A percentile compares a stretch with the other conserved stretches of the same genome.
Evolutionary conservation across 2,797 vertebrate species (phyloP).

Genomic region (Brachyrhaphis roseni): DNA sequence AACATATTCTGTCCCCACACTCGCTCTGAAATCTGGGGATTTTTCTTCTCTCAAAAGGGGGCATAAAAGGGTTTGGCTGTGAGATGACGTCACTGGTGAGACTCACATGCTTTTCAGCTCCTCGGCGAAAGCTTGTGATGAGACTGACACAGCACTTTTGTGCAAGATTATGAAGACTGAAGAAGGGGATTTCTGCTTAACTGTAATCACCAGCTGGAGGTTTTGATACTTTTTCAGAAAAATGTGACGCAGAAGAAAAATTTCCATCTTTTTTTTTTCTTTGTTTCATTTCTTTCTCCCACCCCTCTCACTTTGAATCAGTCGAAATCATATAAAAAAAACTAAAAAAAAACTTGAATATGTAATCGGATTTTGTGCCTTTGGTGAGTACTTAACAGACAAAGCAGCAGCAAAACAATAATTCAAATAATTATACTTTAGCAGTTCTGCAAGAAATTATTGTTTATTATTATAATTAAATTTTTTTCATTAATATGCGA

Average conservation of each 20-base stretch:
- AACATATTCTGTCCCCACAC: conserved; percentile 33
- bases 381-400: not conserved
- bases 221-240: conserved; percentile 40
- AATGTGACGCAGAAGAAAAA: conserved; percentile 6
- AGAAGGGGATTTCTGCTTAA: conserved; percentile 47
- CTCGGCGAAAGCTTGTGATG: conserved; percentile 55
- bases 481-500: not conserved
- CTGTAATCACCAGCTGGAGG: conserved; percentile 48
- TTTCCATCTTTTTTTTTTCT: conserved; percentile 15
- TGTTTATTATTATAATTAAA: conserved; percentile 43
- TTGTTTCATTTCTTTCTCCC: conserved; percentile 27
- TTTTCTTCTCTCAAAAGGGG: conserved; percentile 44
- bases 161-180: conserved; percentile 36
- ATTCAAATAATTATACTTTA: conserved; percentile 24
- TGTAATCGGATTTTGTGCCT: not conserved
- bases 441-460: conserved; percentile 14
- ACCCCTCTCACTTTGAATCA: conserved; percentile 17
- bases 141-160: conserved; percentile 65
- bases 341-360: not conserved
- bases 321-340: conserved; percentile 13
- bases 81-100: conserved; percentile 70
- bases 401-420: not conserved
- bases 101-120: conserved; percentile 52
- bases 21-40: conserved; percentile 57
- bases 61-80: conserved; percentile 54